These are phyloP conservation scores for Oligia strigilis DNA, from an alignment of 2,888 invertebrate genomes.

Conservation along the genomic window DNA sequence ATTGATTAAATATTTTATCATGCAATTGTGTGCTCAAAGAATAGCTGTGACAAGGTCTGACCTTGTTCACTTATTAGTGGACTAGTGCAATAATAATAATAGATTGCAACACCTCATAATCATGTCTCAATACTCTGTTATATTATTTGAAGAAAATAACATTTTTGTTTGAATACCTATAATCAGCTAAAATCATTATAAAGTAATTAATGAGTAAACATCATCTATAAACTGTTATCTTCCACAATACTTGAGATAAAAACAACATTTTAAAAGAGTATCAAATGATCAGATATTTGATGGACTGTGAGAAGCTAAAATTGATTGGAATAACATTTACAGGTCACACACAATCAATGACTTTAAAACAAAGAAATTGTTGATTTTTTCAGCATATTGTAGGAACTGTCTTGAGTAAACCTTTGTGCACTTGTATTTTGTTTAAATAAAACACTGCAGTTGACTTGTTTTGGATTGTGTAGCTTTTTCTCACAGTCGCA, in stretches of 20 bases:
- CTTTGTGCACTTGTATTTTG: not conserved
- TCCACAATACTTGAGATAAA: not conserved
- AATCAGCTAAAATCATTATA: conserved; percentile 19
- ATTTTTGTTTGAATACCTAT: conserved; percentile 17
- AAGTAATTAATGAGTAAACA: conserved; percentile 13
- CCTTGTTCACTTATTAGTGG: conserved; percentile 47
- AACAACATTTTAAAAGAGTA: not conserved
- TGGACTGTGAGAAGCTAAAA: not conserved
- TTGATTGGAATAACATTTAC: conserved; percentile 16
- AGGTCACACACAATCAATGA: conserved; percentile 9
- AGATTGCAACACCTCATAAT: conserved; percentile 5
- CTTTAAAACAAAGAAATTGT: conserved; percentile 27
- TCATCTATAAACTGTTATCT: conserved; percentile 1
- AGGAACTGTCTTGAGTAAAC: conserved; percentile 1
- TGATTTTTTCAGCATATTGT: not conserved
- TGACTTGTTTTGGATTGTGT: not conserved
- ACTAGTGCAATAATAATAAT: conserved; percentile 25
- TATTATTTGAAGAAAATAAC: conserved; percentile 22
- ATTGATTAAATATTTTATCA: conserved; percentile 24
- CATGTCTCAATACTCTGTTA: conserved; percentile 10
- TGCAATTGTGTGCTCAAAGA: conserved; percentile 22
- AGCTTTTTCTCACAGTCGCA: not conserved
- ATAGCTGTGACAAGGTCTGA: conserved; percentile 11
- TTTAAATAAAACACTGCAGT: not conserved
- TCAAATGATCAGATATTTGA: not conserved